Base-by-base conservation (phyloP, 2,797 vertebrate species). In the Lithobates pipiens region DNA sequence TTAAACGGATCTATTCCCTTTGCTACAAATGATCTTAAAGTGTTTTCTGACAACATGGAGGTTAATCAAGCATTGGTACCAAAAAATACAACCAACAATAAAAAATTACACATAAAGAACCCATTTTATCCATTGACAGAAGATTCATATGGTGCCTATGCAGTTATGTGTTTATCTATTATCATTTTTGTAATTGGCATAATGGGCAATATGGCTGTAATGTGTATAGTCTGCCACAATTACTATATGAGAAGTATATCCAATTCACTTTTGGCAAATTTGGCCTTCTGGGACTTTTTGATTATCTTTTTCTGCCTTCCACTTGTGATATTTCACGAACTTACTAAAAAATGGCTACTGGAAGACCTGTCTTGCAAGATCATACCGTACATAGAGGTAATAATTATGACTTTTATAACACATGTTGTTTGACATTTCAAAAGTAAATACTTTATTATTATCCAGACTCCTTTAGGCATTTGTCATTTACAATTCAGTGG, bases 161-260 rank as follows among this genome's bases (percentile, higher is more conserved):
- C 96, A 3, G 92, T 98, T 78, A 88, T 97, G 93, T 92, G 96
- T 76, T 72, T 94, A 79, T 97, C 97, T 8, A 90, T 95, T 70
- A 89, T 97, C 82, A 94, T 99, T 89, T 98, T 99, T 89, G 93
- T 92, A 15, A 95, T 95, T 63, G 98, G 98, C 2, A 95, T 99
- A 88, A 92, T 97, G 61, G 97, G 97, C 71, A 99, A 99, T 92
- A 94, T 99, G 91, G 96, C 97, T 5, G 94, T 99, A 89, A 98
- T 99, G 98, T 99, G 98, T 91, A 96, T 99, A 82, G 98, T 99
- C 88, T 99, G 97, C 69, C 97, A 99, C 91, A 99, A 98, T 92
- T 98, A 98, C 93, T 98, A 98, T 91, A 97, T 99, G 97, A 93
- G 98, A 92, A 99, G 97, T 92, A 97, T 99, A 92, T 99, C 98